Conservation (phyloP, 2,113 vertebrate genomes). For the Mirounga angustirostris region DNA sequence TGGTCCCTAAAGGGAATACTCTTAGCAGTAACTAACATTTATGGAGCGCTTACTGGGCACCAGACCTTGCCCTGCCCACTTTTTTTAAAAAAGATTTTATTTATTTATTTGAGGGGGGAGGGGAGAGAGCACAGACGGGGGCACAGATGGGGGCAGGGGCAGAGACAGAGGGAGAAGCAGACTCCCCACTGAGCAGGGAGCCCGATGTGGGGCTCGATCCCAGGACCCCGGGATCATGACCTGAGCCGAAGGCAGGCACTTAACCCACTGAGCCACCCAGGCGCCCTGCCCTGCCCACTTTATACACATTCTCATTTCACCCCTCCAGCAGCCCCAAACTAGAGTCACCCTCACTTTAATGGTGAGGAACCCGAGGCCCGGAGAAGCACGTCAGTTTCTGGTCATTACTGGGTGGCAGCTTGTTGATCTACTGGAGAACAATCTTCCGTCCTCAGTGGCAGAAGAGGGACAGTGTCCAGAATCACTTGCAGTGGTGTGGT, state of each 20-base stretch:
- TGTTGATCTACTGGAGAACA: neutral
- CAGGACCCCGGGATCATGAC: too few species aligned
- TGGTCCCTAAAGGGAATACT: neutral
- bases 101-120: neutral
- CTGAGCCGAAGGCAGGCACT: too few species aligned
- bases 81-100: neutral
- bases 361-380: neutral
- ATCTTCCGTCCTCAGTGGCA: conserved; percentile 35
- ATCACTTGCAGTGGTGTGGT: neutral
- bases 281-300: neutral
- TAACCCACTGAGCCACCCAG: too few species aligned
- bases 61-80: neutral
- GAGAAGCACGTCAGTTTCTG: neutral
- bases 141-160: neutral
- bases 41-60: neutral
- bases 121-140: neutral
- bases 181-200: too few species aligned
- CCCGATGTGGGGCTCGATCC: too few species aligned
- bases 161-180: neutral
- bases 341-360: neutral
- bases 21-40: neutral
- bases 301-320: neutral
- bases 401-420: neutral
- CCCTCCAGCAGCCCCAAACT: neutral
- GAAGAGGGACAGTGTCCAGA: neutral